A percentile compares a stretch with the other conserved stretches of the same genome.
phyloP scores from a whole-genome alignment of 2,797 vertebrate genomes.

The Eulemur rubriventer region DNA sequence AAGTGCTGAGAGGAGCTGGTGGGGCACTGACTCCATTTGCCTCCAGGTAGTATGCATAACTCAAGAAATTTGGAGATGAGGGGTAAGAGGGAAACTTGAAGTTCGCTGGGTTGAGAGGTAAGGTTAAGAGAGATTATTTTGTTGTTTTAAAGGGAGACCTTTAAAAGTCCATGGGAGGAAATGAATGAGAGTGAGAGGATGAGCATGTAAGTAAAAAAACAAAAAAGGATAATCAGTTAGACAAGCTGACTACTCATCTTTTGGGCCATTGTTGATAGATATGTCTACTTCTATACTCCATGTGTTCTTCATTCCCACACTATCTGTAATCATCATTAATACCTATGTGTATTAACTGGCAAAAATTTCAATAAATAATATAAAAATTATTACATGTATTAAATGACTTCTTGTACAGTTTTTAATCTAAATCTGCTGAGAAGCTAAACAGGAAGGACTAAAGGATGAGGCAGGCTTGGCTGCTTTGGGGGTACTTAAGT shows the following conservation, averaged over 20 bases:
- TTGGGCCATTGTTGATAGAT: neutral
- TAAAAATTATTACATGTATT: neutral
- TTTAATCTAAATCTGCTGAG: conserved; percentile 30
- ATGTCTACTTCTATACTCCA: neutral
- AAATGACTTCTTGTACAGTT: conserved; percentile 10
- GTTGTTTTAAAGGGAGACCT: conserved; percentile 9
- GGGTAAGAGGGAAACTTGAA: neutral
- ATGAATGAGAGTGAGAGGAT: neutral
- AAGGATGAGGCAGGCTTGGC: neutral
- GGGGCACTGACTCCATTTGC: neutral
- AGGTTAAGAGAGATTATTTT: conserved; percentile 17
- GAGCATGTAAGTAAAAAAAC: neutral
- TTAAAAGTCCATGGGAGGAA: neutral
- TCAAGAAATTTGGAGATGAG: neutral
- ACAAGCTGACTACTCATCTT: neutral
- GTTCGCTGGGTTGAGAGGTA: neutral
- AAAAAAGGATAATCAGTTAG: neutral
- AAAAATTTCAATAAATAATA: conserved; percentile 3
- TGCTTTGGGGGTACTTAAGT: neutral
- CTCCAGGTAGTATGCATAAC: neutral
- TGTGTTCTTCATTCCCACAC: neutral
- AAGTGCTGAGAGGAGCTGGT: neutral
- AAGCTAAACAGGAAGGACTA: conserved; percentile 12
- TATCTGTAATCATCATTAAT: neutral
- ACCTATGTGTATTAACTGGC: neutral